phyloP scores from a whole-genome alignment of 1,140 invertebrate species.

The Atta texana region DNA sequence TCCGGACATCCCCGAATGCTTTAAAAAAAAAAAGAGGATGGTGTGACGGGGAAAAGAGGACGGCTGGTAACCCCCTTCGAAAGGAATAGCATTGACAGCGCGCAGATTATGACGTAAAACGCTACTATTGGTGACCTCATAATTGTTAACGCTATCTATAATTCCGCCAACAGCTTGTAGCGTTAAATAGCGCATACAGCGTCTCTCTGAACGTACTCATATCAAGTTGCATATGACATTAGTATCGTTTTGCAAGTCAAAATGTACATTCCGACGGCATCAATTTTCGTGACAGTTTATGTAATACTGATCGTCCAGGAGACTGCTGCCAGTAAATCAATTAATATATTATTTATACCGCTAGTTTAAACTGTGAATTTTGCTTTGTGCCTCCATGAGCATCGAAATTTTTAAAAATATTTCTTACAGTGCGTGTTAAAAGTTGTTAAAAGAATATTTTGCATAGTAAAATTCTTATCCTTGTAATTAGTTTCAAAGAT shows the following conservation, averaged over 20 bases:
- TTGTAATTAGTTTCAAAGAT: not conserved
- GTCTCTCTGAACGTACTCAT: too few relatives aligned
- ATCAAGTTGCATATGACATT: not conserved
- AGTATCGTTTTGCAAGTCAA: slow-evolving; percentile 36
- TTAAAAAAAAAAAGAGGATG: too few relatives aligned
- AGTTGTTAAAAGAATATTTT: not conserved
- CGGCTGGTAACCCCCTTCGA: too few relatives aligned
- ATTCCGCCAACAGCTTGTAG: too few relatives aligned
- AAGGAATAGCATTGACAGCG: too few relatives aligned
- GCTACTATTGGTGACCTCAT: too few relatives aligned
- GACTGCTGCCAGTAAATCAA: slow-evolving; percentile 6
- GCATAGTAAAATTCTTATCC: not conserved
- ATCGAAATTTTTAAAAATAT: slow-evolving; percentile 19
- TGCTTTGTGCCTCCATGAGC: not conserved
- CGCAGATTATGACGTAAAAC: too few relatives aligned
- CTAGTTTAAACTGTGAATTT: not conserved
- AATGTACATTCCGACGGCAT: slow-evolving; percentile 19
- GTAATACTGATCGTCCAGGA: not conserved
- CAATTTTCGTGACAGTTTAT: slow-evolving; percentile 4
- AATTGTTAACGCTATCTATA: too few relatives aligned
- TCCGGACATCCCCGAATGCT: too few relatives aligned
- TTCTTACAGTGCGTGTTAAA: not conserved
- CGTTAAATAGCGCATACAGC: too few relatives aligned
- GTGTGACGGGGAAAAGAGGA: too few relatives aligned
- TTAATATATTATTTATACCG: slow-evolving; percentile 36